Evolutionary conservation across 2,888 invertebrate species (phyloP).

Genomic region (Tubulanus polymorphus): DNA sequence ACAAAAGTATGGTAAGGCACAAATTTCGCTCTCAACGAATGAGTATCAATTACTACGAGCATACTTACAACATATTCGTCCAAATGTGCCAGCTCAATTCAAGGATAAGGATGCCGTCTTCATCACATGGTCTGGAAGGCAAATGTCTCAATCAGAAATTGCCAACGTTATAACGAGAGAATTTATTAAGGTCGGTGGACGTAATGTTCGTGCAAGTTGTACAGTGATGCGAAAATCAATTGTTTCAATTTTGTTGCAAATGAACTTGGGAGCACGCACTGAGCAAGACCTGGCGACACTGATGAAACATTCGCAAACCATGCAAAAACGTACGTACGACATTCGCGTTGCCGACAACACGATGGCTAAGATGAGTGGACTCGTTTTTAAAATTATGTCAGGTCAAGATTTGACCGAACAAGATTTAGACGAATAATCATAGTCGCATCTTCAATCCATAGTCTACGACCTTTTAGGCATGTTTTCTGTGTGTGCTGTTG

Average conservation of each 20-base stretch:
- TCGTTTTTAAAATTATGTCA: not conserved
- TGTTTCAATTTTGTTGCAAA: not conserved
- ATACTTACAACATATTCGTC: not conserved
- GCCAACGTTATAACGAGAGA: constrained; percentile 1
- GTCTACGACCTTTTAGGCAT: too few species aligned
- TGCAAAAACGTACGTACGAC: constrained; percentile 2
- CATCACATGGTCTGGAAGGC: not conserved
- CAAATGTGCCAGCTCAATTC: not conserved
- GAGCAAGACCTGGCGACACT: constrained; percentile 1
- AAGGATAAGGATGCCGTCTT: not conserved
- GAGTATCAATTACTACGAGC: not conserved
- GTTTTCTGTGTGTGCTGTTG: too few species aligned
- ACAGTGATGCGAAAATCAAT: constrained; percentile 2
- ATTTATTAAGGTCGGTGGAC: not conserved
- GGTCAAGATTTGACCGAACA: not conserved
- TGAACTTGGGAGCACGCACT: constrained; percentile 1
- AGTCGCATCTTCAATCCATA: too few species aligned
- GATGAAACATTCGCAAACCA: constrained; percentile 1
- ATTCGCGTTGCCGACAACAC: constrained; percentile 1
- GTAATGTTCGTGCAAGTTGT: not conserved
- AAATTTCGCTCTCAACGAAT: not conserved
- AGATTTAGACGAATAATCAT: constrained; percentile 1
- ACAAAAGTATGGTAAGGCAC: not conserved
- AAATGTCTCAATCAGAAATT: not conserved
- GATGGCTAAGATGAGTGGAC: constrained; percentile 1